Conservation (phyloP, 64 coral and sea anemone genomes). For the Stichodactyla mertensii region DNA sequence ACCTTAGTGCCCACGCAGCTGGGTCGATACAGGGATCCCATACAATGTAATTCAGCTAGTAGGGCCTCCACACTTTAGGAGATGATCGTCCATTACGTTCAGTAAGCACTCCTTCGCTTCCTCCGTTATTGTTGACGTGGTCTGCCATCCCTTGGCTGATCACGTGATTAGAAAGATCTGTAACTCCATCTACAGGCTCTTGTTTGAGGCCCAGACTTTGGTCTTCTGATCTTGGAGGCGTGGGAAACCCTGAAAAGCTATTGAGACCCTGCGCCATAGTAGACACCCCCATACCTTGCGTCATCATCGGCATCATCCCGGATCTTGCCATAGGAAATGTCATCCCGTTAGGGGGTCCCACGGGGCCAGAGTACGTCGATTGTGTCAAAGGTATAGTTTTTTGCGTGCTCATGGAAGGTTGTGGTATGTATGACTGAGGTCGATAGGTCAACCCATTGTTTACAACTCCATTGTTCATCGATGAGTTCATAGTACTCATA, state of each 20-base stretch:
- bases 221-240: slow-evolving; percentile 56
- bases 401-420: slow-evolving; percentile 55
- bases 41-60: slow-evolving; percentile 25
- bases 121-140: slow-evolving; percentile 57
- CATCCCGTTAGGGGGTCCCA: slow-evolving; percentile 47
- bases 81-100: slow-evolving; percentile 80
- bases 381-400: slow-evolving; percentile 67
- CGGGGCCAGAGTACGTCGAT: slow-evolving; percentile 54
- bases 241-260: slow-evolving; percentile 45
- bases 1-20: too few relatives aligned
- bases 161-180: slow-evolving; percentile 61
- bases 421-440: slow-evolving; percentile 76
- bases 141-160: slow-evolving; percentile 60
- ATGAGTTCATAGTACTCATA: slow-evolving; percentile 61
- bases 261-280: slow-evolving; percentile 67
- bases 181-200: slow-evolving; percentile 60
- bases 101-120: slow-evolving; percentile 39
- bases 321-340: slow-evolving; percentile 62
- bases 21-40: neutral
- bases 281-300: slow-evolving; percentile 64
- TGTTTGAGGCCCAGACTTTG: slow-evolving; percentile 75
- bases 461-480: slow-evolving; percentile 76
- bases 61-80: slow-evolving; percentile 84
- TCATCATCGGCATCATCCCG: slow-evolving; percentile 70
- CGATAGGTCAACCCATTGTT: slow-evolving; percentile 82